These are phyloP conservation scores for Australoheros facetus DNA, from an alignment of 2,797 vertebrate genomes.

Conservation along the genomic window DNA sequence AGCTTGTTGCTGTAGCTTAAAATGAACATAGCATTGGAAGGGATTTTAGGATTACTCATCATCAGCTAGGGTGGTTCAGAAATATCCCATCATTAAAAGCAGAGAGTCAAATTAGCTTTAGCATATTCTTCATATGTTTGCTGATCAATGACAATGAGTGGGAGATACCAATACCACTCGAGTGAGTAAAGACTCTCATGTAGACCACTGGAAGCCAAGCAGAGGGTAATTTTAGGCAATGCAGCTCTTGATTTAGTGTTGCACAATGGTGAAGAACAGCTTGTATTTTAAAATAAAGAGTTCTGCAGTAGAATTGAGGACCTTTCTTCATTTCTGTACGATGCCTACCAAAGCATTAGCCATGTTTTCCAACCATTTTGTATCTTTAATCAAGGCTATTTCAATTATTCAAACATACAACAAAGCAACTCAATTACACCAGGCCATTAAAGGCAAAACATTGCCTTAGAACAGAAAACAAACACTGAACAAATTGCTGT, in stretches of 20 bases:
- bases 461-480: conserved; percentile 52
- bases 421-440: conserved; percentile 52
- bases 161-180: conserved; percentile 30
- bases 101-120: conserved; percentile 48
- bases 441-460: conserved; percentile 57
- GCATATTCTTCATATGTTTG: not conserved
- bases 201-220: conserved; percentile 12
- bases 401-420: conserved; percentile 61
- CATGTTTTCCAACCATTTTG: conserved; percentile 7
- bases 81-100: conserved; percentile 69
- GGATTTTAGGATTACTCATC: conserved; percentile 76
- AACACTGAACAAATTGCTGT: conserved; percentile 60
- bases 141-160: conserved; percentile 23
- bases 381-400: conserved; percentile 43
- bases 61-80: conserved; percentile 57
- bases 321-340: not conserved
- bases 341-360: not conserved
- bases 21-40: conserved; percentile 58
- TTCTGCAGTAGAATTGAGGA: not conserved
- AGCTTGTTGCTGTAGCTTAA: conserved; percentile 74
- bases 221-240: conserved; percentile 35
- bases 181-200: conserved; percentile 27
- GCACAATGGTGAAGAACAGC: not conserved
- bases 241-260: conserved; percentile 33
- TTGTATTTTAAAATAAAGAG: not conserved